A percentile compares a stretch with the other conserved stretches of the same genome.
phyloP scores from a whole-genome alignment of 2,113 vertebrate genomes.

The Amblyopsis rosae region DNA sequence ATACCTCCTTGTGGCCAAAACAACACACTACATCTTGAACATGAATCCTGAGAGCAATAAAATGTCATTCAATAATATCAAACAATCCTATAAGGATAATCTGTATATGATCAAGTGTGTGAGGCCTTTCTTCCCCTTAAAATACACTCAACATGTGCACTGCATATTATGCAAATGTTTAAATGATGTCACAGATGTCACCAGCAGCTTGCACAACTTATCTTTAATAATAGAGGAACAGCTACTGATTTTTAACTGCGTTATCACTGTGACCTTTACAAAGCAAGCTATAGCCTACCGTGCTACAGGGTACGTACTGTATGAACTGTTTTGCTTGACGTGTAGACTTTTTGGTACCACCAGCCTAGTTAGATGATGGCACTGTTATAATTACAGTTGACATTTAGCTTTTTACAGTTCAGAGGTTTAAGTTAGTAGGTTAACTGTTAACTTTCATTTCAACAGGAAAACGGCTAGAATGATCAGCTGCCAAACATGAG shows the following conservation, averaged over 20 bases:
- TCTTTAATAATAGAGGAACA: neutral
- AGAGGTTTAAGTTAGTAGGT: no score
- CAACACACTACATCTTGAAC: no score
- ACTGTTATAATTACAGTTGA: no score
- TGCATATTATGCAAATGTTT: neutral
- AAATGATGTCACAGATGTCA: constrained; percentile 2
- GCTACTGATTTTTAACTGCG: constrained; percentile 2
- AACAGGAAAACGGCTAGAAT: no score
- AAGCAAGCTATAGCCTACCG: constrained; percentile 32
- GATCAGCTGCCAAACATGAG: no score
- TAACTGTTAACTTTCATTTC: no score
- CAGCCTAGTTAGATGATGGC: neutral
- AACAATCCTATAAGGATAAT: constrained; percentile 12
- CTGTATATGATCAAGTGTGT: constrained; percentile 19
- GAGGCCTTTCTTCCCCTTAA: neutral
- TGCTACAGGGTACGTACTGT: constrained; percentile 1
- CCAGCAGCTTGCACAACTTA: constrained; percentile 21
- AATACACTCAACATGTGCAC: constrained; percentile 2
- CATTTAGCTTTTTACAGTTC: no score
- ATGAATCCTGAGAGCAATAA: neutral
- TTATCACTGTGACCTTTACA: constrained; percentile 25
- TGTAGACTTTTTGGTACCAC: constrained; percentile 1
- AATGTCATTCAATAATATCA: neutral
- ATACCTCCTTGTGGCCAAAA: no score
- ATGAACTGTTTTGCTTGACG: neutral